Evolutionary conservation across 1,140 invertebrate species (phyloP), one percentile per base, ranked within the genome.

Genomic region (Ericerus pela): DNA sequence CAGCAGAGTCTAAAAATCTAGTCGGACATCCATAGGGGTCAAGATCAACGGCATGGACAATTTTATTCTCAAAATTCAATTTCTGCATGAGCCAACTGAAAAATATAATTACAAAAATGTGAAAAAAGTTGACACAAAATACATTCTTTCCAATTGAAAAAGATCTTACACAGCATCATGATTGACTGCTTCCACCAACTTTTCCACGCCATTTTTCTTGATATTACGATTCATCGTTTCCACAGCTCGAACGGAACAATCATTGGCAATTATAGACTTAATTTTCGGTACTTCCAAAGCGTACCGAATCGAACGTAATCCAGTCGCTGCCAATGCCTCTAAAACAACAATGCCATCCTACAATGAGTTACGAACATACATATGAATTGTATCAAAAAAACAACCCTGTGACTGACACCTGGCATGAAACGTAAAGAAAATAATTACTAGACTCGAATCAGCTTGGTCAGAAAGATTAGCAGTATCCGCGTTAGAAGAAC

Each of bases 1-100:
- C 83, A 0, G 92, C 92, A 1, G 84, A 76, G 70, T 99, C 95
- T 0, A 99, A 72, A 71, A 99, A 99, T 51, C 79, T 80, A 2
- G 88, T 82, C 0, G 95, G 89, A 65, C 88, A 92, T 5, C 96
- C 96, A 68, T 99, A 99, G 0, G 96, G 96, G 73, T 99, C 96
- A 30, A 99, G 69, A 69, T 99, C 96, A 55, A 99, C 79, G 0
- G 81, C 89, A 67, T 95, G 41, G 8, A 47, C 16, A 14, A 24
- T 8, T 47, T 22, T 47, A 47, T 47, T 47, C 14, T 47, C 41
- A 14, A 47, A 47, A 5, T 47, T 20, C 20, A 47, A 47, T 16
- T 47, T 47, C 41, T 47, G 41, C 41, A 47, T 20, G 11, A 47
- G 26, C 41, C 41, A 47, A 24, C 41, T 47, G 20, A 10, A 4